phyloP scores from a whole-genome alignment of 2,888 invertebrate genomes.

The Cyaniris semiargus region DNA sequence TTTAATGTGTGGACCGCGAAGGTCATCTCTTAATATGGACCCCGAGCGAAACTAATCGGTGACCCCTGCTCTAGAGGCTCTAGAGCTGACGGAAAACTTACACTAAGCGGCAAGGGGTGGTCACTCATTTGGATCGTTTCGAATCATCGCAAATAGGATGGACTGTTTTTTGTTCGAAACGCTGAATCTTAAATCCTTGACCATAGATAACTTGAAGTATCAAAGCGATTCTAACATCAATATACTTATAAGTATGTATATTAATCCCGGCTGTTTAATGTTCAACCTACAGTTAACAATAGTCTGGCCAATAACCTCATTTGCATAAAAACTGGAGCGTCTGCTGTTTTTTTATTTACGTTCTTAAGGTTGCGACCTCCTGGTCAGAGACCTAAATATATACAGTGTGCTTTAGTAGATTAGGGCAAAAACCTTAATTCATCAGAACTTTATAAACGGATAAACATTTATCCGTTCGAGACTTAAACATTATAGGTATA shows the following conservation, averaged over 20 bases:
- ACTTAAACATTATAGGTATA: too few species aligned
- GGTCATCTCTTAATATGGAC: too few species aligned
- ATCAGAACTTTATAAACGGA: background rate
- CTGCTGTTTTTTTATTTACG: background rate
- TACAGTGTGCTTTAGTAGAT: background rate
- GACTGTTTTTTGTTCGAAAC: too few species aligned
- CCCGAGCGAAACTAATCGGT: too few species aligned
- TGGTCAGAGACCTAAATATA: background rate
- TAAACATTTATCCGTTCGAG: background rate
- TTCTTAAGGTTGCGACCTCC: background rate
- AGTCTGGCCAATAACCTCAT: background rate
- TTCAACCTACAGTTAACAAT: background rate
- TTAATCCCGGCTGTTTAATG: background rate
- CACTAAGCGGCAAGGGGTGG: too few species aligned
- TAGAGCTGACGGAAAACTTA: too few species aligned
- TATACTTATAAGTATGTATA: background rate
- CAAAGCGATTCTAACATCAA: too few species aligned
- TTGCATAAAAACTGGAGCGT: slow-evolving; percentile 19
- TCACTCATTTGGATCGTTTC: too few species aligned
- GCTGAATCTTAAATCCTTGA: too few species aligned
- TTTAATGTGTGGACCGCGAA: too few species aligned
- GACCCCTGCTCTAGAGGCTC: too few species aligned
- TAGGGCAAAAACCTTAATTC: background rate
- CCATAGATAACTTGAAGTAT: background rate
- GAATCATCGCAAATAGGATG: too few species aligned